A percentile compares a stretch with the other conserved stretches of the same genome.
Conservation (phyloP, 2,888 invertebrate genomes). For the Autographa gamma region DNA sequence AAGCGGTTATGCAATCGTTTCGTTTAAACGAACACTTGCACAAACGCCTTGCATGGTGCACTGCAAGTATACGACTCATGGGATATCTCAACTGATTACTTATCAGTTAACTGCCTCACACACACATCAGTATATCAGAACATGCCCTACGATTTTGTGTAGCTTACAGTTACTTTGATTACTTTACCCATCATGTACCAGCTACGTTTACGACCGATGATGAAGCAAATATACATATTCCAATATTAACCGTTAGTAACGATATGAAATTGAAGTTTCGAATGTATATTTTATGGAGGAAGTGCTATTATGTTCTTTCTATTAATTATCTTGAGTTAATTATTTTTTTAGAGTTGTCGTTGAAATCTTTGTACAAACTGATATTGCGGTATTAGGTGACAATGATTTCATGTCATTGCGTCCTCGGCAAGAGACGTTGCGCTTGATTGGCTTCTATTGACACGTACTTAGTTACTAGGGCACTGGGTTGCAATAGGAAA, state of each 20-base stretch:
- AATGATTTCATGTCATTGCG: slow-evolving; percentile 55
- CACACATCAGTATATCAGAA: slow-evolving; percentile 27
- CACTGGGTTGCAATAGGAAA: slow-evolving; percentile 52
- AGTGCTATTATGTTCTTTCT: slow-evolving; percentile 40
- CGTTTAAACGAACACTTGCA: slow-evolving; percentile 17
- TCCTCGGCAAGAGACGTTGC: slow-evolving; percentile 52
- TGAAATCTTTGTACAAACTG: slow-evolving; percentile 33
- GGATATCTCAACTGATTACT: slow-evolving; percentile 28
- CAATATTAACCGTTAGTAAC: slow-evolving; percentile 50
- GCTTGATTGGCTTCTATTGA: slow-evolving; percentile 66
- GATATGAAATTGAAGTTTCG: slow-evolving; percentile 37
- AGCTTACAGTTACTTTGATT: slow-evolving; percentile 56
- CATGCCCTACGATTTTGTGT: slow-evolving; percentile 37
- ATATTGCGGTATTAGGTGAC: slow-evolving; percentile 16
- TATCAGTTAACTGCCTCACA: slow-evolving; percentile 30
- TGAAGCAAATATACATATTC: slow-evolving; percentile 54
- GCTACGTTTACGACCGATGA: slow-evolving; percentile 50
- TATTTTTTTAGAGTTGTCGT: slow-evolving; percentile 51
- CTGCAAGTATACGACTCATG: slow-evolving; percentile 4
- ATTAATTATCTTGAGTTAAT: slow-evolving; percentile 36
- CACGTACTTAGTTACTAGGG: slow-evolving; percentile 59
- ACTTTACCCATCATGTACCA: slow-evolving; percentile 33
- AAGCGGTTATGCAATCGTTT: slow-evolving; percentile 16
- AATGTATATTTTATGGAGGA: slow-evolving; percentile 40
- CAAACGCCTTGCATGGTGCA: slow-evolving; percentile 18